Percentiles rank a stretch among this genome's conserved stretches.
phyloP scores from a whole-genome alignment of 64 coral and sea anemone genomes.

The Acropora tenuis region DNA sequence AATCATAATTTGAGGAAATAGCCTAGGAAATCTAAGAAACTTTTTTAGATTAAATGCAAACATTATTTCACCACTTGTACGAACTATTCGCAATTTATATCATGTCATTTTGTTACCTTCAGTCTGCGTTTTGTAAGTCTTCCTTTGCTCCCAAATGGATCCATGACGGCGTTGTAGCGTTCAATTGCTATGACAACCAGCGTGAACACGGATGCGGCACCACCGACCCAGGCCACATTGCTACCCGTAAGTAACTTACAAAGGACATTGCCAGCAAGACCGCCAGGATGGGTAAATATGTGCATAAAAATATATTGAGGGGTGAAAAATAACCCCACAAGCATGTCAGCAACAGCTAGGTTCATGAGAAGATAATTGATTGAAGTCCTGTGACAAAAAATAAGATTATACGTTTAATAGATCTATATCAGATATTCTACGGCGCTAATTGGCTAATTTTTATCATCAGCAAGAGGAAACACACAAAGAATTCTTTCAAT shows the following conservation, averaged over 20 bases:
- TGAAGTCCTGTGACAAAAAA: neutral
- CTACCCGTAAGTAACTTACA: neutral
- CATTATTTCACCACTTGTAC: too few relatives aligned
- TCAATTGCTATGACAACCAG: neutral
- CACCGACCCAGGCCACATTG: neutral
- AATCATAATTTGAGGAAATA: too few relatives aligned
- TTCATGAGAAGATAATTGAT: neutral
- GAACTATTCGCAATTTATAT: too few relatives aligned
- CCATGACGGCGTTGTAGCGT: neutral
- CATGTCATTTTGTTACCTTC: neutral
- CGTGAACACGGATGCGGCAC: neutral
- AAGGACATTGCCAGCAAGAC: neutral
- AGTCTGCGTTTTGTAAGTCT: neutral
- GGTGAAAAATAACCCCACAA: neutral
- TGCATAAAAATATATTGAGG: neutral
- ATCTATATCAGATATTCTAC: neutral
- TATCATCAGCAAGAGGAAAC: too few relatives aligned
- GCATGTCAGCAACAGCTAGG: neutral
- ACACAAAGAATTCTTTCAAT: too few relatives aligned
- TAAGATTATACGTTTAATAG: neutral
- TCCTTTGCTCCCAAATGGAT: neutral
- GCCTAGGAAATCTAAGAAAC: too few relatives aligned
- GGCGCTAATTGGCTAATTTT: too few relatives aligned
- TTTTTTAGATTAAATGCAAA: too few relatives aligned
- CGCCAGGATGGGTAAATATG: neutral